Evolutionary conservation across 2,888 invertebrate genomes (phyloP), one percentile per base, ranked within the genome.

Genomic region (Dolomedes plantarius): DNA sequence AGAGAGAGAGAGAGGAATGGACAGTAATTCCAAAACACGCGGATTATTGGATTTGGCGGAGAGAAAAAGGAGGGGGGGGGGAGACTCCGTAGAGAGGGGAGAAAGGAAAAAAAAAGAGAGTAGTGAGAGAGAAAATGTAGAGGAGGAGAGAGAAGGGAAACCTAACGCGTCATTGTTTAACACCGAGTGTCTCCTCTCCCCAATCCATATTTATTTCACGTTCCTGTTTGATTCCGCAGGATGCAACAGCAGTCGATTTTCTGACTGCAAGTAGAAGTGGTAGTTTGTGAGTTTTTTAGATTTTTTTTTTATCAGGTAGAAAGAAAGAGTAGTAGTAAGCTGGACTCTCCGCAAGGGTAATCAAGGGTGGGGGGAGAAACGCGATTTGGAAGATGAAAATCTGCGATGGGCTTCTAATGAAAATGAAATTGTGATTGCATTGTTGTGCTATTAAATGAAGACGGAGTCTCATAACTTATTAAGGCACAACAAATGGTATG

Each of bases 1-100:
- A 64, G 62, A 39, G 41, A 32, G 32, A 50, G 28, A 67, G 79
- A 7, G 68, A 86, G 79, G 79, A 79, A 79, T 78, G 79, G 79
- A 86, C 79, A 86, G 85, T 78, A 86, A 86, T 86, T 86, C 85
- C 85, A 86, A 86, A 86, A 86, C 85, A 86, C 74, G 85, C 69
- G 79, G 85, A 86, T 86, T 86, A 86, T 86, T 86, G 85, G 85
- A 86, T 86, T 86, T 86, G 85, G 74, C 79, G 73, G 65, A 56
- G 81, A 56, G 81, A 56, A 68, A 39, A 65, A 39, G 28, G 32
- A 31, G 32, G 41, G 67, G 41, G 29, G 31, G 19, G 36, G 29
- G 62, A 19, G 71, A 16, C 29, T 39, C n/a, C 32, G 36, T 28
- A 29, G 28, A 29, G 39, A 36, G 62, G 36, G 67, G 36, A 11